A percentile compares a stretch with the other conserved stretches of the same genome.
Conservation (phyloP, 2,113 vertebrate species). For the Ranitomeya variabilis region DNA sequence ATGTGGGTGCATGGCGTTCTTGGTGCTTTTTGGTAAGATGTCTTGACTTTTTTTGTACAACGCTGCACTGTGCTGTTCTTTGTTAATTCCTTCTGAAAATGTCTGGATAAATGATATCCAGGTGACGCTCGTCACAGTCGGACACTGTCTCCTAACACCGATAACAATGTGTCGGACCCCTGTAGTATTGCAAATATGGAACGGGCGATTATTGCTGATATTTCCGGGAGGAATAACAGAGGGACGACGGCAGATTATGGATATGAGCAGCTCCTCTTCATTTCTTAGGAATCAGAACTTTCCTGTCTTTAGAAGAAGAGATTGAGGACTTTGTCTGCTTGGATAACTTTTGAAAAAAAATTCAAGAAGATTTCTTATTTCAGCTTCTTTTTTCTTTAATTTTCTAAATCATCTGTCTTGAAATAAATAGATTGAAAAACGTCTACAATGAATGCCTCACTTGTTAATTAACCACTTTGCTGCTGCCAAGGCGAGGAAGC, state of each 20-base stretch:
- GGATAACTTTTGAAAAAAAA: neutral
- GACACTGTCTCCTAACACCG: no score
- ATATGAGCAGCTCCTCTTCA: neutral
- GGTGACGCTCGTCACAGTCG: no score
- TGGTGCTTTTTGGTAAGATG: no score
- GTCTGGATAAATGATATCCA: no score
- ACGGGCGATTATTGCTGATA: neutral
- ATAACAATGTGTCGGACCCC: no score
- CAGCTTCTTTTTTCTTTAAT: conserved; percentile 11
- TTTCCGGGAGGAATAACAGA: neutral
- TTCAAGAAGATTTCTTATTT: neutral
- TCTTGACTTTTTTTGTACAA: no score
- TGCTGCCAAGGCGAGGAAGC: conserved; percentile 1
- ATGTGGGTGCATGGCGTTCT: no score
- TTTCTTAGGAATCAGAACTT: neutral
- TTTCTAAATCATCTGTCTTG: conserved; percentile 35
- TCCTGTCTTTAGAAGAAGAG: neutral
- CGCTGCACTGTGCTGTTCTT: no score
- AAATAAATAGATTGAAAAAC: conserved; percentile 9
- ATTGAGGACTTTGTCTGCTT: neutral
- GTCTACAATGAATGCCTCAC: neutral
- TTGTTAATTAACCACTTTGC: conserved; percentile 32
- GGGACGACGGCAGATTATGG: neutral
- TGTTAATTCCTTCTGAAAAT: no score
- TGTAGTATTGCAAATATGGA: no score